Evolutionary conservation across 2,113 vertebrate genomes (phyloP).

Genomic region (Ptychochromis oligacanthus): DNA sequence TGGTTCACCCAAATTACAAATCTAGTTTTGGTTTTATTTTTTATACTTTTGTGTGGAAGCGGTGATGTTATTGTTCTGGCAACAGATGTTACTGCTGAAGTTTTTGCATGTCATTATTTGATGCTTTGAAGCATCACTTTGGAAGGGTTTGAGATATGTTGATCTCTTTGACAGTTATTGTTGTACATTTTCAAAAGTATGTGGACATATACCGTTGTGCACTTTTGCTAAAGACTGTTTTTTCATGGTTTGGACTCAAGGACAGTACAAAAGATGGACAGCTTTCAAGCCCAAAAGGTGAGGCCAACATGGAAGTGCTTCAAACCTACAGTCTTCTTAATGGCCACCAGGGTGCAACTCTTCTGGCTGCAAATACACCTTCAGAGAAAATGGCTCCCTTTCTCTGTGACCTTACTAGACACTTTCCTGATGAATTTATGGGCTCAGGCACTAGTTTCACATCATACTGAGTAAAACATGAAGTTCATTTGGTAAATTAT

Average conservation of each 20-base stretch:
- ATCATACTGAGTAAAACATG: rapidly evolving
- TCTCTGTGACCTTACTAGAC: too few relatives aligned
- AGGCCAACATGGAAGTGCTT: too few relatives aligned
- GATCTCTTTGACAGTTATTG: neutral
- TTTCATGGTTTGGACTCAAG: rapidly evolving
- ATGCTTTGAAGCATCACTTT: neutral
- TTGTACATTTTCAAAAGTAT: too few relatives aligned
- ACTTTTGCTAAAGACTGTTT: neutral
- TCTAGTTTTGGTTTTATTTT: neutral
- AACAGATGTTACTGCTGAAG: neutral
- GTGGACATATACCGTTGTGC: neutral
- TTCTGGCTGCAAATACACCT: too few relatives aligned
- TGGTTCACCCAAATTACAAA: neutral
- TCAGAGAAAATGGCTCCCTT: too few relatives aligned
- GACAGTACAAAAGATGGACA: neutral
- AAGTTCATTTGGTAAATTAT: neutral
- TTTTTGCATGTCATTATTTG: neutral
- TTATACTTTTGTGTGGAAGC: neutral
- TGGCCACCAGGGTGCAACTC: too few relatives aligned
- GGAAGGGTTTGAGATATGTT: neutral
- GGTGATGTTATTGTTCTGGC: neutral
- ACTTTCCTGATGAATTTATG: neutral
- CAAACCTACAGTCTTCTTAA: too few relatives aligned
- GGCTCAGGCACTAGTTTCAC: rapidly evolving
- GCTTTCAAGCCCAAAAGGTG: too few relatives aligned